Evolutionary conservation across 1,140 invertebrate genomes (phyloP).

Genomic region (Drosophila leontia): DNA sequence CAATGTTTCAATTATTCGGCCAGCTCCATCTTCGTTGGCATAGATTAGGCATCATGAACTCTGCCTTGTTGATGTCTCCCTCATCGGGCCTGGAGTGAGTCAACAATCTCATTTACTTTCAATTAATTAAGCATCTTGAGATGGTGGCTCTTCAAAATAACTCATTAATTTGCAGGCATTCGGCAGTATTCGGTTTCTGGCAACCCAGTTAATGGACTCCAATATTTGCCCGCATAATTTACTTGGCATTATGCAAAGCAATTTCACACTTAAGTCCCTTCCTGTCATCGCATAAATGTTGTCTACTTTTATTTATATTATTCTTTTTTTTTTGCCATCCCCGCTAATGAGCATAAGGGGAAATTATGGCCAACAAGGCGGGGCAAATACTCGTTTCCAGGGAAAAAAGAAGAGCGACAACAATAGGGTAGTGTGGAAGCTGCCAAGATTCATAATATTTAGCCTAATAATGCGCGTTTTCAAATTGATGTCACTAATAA

Average conservation of each 20-base stretch:
- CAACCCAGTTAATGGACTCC: slow-evolving; percentile 45
- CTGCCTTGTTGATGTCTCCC: slow-evolving; percentile 9
- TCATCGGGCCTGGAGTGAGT: slow-evolving; percentile 7
- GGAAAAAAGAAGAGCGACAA: background rate
- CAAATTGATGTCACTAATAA: slow-evolving; percentile 4
- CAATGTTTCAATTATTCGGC: slow-evolving; percentile 75
- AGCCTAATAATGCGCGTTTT: slow-evolving; percentile 53
- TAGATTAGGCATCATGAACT: slow-evolving; percentile 34
- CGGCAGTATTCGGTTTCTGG: background rate
- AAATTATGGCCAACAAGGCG: slow-evolving; percentile 62
- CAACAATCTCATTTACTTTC: slow-evolving; percentile 36
- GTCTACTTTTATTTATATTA: slow-evolving; percentile 18
- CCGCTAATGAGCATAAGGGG: slow-evolving; percentile 71
- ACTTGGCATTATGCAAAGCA: slow-evolving; percentile 72
- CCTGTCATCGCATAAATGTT: slow-evolving; percentile 61
- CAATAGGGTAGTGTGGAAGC: slow-evolving; percentile 12
- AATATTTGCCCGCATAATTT: slow-evolving; percentile 72
- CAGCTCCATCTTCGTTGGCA: slow-evolving; percentile 39
- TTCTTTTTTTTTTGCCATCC: slow-evolving; percentile 13
- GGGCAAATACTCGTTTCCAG: slow-evolving; percentile 15
- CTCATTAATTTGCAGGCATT: slow-evolving; percentile 15
- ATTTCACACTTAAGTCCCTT: slow-evolving; percentile 71
- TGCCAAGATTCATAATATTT: slow-evolving; percentile 73
- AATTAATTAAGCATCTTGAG: slow-evolving; percentile 23
- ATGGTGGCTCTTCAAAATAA: slow-evolving; percentile 21